These are phyloP conservation scores for Gavialis gangeticus DNA, from an alignment of 2,113 vertebrate genomes.

Conservation along the genomic window DNA sequence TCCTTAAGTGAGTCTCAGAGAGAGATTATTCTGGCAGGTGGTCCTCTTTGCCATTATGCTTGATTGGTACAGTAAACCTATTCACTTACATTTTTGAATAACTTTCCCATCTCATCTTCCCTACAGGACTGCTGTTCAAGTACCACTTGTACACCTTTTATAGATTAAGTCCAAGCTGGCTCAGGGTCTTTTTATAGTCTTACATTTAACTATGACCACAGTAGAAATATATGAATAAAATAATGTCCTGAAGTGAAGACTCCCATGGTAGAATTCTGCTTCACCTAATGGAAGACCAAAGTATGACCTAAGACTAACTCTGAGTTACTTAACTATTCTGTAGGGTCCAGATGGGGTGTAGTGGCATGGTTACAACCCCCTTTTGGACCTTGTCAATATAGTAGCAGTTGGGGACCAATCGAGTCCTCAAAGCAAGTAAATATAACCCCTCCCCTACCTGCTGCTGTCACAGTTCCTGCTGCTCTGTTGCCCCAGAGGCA, in stretches of 20 bases:
- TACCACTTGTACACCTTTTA: conserved; percentile 25
- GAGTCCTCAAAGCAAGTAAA: too few species aligned
- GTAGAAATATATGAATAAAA: conserved; percentile 38
- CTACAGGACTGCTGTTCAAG: conserved; percentile 35
- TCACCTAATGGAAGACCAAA: background rate
- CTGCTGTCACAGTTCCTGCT: too few species aligned
- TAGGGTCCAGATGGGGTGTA: background rate
- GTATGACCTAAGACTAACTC: background rate
- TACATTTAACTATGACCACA: conserved; percentile 44
- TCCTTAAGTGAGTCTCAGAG: conserved; percentile 66
- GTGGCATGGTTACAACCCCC: background rate
- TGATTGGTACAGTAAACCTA: conserved; percentile 61
- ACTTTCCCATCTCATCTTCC: conserved; percentile 40
- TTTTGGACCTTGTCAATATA: too few species aligned
- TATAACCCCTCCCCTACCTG: too few species aligned
- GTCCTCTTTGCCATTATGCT: conserved; percentile 63
- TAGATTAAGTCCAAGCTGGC: conserved; percentile 22
- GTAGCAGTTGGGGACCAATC: too few species aligned
- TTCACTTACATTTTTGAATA: background rate
- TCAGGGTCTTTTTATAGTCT: conserved; percentile 25
- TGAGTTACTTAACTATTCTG: background rate
- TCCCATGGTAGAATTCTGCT: background rate
- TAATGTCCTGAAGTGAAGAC: conserved; percentile 8
- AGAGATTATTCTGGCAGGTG: conserved; percentile 70
- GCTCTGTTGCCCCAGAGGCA: too few species aligned